These are phyloP conservation scores for Cantharis rustica DNA, from an alignment of 2,888 invertebrate species.

Conservation along the genomic window DNA sequence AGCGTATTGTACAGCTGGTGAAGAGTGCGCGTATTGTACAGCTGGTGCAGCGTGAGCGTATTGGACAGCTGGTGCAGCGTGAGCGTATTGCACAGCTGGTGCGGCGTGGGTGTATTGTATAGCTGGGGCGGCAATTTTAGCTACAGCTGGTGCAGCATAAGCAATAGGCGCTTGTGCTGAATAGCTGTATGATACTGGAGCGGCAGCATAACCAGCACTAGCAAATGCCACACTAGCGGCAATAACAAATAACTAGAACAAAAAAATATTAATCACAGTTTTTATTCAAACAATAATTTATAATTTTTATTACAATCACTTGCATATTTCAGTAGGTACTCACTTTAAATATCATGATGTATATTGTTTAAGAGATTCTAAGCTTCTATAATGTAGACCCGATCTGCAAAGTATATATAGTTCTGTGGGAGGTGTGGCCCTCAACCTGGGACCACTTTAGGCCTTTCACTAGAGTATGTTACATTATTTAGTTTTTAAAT, in stretches of 20 bases:
- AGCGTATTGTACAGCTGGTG: constrained; percentile 9
- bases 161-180: constrained; percentile 39
- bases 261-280: constrained; percentile 6
- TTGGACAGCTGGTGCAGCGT: constrained; percentile 31
- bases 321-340: constrained; percentile 14
- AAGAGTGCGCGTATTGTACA: constrained; percentile 12
- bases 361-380: constrained; percentile 4
- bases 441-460: constrained; percentile 26
- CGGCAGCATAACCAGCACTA: constrained; percentile 34
- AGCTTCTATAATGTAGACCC: constrained; percentile 18
- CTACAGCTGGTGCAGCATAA: constrained; percentile 40
- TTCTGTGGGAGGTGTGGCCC: constrained; percentile 30
- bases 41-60: constrained; percentile 29
- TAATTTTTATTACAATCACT: background rate
- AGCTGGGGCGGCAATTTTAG: background rate
- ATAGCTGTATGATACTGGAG: constrained; percentile 30
- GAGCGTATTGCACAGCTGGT: constrained; percentile 30
- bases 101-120: constrained; percentile 18
- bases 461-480: constrained; percentile 27
- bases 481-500: background rate
- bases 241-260: constrained; percentile 35
- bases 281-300: background rate
- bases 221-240: constrained; percentile 33
- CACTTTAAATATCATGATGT: constrained; percentile 33
- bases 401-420: constrained; percentile 29